Evolutionary conservation across 2,113 vertebrate species (phyloP), one percentile per base, ranked within the genome.

Genomic region (Colaptes auratus): DNA sequence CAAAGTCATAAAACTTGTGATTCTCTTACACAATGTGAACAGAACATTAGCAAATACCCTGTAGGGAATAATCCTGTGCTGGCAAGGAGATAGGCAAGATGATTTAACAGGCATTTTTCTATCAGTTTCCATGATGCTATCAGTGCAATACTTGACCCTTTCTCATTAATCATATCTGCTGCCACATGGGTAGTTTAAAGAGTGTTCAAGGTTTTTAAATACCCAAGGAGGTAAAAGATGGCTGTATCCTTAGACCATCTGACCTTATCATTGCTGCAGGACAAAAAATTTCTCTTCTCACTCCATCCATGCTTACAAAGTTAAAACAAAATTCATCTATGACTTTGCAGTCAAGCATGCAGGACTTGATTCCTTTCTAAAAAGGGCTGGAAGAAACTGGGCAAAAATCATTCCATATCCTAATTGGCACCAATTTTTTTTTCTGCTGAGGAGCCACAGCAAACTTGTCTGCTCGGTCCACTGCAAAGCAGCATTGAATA

Each of bases 1-100:
- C 75, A 96, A 94, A 64, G 23, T 36, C 86, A 81, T 97, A 94
- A 96, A 95, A 80, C 28, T 78, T 63, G 17, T 23, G 19, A 69
- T 59, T 90, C 61, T 84, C 78, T 81, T 90, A 78, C 30, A 82
- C 55, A 60, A 86, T 13, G 8, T 77, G 85, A 96, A 79, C 15
- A 2, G 2, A 94, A 36, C 46, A 58, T 70, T 58, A 86, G 78
- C 81, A 90, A 93, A 85, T 53, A 35, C 12, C 44, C 89, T 63
- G 30, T 21, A 52, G 74, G 67, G 92, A 96, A 82, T 85, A 94
- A 93, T 60, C 63, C 64, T 56, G 3, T 50, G 12, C 66, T 97
- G 84, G 91, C 86, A 89, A 67, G 15, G 35, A 88, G 75, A 81
- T 13, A 52, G 64, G 59, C 48, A 67, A 48, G 61, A 93, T 83